Evolutionary conservation across 2,113 vertebrate genomes (phyloP).

Genomic region (Anser brachyrhynchus): DNA sequence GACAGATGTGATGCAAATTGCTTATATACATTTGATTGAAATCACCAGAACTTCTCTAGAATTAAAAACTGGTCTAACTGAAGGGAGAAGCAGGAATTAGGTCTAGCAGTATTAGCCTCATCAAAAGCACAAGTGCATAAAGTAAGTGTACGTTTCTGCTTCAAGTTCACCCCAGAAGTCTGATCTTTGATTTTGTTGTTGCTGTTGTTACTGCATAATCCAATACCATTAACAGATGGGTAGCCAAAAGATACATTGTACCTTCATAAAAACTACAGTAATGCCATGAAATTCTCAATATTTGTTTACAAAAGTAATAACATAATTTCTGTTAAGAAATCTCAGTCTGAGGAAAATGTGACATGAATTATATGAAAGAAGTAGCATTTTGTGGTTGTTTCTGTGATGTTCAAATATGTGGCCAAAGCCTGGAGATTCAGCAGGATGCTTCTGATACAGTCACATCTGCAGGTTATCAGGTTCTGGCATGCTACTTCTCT

Average conservation of each 20-base stretch:
- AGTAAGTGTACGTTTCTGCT: accelerated
- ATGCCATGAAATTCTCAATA: not conserved
- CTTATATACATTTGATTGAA: not conserved
- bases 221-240: not conserved
- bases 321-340: not conserved
- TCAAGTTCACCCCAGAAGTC: not conserved
- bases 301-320: not conserved
- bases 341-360: not conserved
- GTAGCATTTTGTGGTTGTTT: not conserved
- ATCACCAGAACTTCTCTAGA: not conserved
- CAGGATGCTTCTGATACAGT: not conserved
- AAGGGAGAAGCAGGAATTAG: not conserved
- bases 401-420: not conserved
- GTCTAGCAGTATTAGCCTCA: not conserved
- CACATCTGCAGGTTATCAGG: not conserved
- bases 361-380: not conserved
- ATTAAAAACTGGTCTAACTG: not conserved
- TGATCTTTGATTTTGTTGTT: not conserved
- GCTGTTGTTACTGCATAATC: not conserved
- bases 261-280: not conserved
- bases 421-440: not conserved
- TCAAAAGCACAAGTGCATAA: not conserved
- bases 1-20: not conserved
- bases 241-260: not conserved
- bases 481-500: conserved; percentile 11